Evolutionary conservation across 2,888 invertebrate genomes (phyloP), one percentile per base, ranked within the genome.

Genomic region (Noctua fimbriata): DNA sequence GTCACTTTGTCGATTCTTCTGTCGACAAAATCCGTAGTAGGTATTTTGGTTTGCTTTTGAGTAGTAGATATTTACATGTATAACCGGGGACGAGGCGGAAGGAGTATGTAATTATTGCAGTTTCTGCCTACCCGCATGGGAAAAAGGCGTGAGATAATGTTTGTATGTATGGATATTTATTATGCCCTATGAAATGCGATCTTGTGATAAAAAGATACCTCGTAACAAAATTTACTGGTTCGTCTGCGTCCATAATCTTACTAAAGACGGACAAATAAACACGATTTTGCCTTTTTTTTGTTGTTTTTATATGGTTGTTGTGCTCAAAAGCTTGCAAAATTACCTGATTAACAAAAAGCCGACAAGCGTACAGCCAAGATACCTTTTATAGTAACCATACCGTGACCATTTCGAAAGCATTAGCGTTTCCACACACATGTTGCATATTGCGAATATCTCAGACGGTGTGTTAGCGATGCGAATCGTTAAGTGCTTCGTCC

Each of bases 371-470:
- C 55, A 28, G 41, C n/a, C 66, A 69, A 58, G 76, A 72, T 76
- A 66, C 81, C 63, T 76, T 60, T 52, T 65, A 73, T 58, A 32
- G 63, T 44, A 36, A 69, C 28, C 47, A 47, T 52, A 76, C 76
- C 82, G 72, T 73, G 76, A 70, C 65, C 69, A 36, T 83, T 77
- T 76, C 82, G 55, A 83, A 81, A 85, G 69, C 79, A 47, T 67
- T 58, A 63, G 44, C 67, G 60, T 84, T 41, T n/a, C 74, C 69
- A 58, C 75, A 79, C 58, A 18, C 70, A 18, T 72, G 70, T 71
- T 75, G 74, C 75, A 24, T 47, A 60, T 65, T 58, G 75, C 65
- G n/a, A 55, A 60, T 81, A 81, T 76, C 58, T 60, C 28, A 14
- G 58, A n/a, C 80, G 49, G 52, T 49, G 41, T 69, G 82, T 18